Evolutionary conservation across 2,888 invertebrate genomes (phyloP).

Genomic region (Prenolepis imparis): DNA sequence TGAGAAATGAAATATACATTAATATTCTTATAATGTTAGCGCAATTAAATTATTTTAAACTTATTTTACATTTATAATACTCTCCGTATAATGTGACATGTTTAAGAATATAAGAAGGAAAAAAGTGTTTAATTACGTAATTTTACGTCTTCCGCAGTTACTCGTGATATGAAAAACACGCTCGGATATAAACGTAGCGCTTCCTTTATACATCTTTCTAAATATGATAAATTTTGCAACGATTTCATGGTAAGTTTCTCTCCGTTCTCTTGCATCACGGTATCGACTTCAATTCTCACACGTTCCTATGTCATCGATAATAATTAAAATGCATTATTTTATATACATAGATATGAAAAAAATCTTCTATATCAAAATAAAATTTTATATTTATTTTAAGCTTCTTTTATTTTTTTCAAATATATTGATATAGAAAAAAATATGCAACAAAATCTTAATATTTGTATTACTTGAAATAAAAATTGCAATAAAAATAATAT

Average conservation of each 20-base stretch:
- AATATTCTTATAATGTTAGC: not conserved
- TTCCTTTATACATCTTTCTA: conserved; percentile 91
- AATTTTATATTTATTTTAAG: no score
- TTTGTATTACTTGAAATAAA: not conserved
- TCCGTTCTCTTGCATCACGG: conserved; percentile 86
- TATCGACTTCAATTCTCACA: conserved; percentile 78
- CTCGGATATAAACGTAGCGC: conserved; percentile 90
- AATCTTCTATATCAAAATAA: no score
- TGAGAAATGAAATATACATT: no score
- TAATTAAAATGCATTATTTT: not conserved
- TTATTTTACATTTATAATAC: not conserved
- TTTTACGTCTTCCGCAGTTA: conserved; percentile 87
- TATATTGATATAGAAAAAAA: not conserved
- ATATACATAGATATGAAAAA: not conserved
- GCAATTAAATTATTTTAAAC: not conserved
- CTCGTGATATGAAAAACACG: conserved; percentile 89
- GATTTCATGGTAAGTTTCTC: conserved; percentile 87
- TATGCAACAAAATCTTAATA: not conserved
- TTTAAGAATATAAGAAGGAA: not conserved
- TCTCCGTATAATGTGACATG: not conserved
- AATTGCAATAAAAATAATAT: no score
- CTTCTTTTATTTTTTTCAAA: no score
- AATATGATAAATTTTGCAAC: conserved; percentile 89
- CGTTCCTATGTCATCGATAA: conserved; percentile 62
- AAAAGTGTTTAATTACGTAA: conserved; percentile 46